Evolutionary conservation across 2,797 vertebrate species (phyloP).

Genomic region (Pagetopsis macropterus): DNA sequence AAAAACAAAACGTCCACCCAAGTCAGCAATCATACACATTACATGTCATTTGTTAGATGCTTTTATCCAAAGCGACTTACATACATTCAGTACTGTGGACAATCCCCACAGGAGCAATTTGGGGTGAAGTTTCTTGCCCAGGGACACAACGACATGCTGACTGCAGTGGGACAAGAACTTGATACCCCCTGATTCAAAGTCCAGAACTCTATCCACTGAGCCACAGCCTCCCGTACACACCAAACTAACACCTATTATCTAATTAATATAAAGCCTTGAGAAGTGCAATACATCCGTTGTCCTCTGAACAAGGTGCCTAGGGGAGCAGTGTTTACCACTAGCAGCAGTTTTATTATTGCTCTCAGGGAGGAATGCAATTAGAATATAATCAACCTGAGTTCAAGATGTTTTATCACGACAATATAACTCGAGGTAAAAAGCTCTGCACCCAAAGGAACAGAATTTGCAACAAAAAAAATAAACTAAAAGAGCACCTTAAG

Average conservation of each 20-base stretch:
- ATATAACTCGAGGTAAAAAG: conserved; percentile 6
- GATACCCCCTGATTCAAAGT: no score
- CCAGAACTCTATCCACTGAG: no score
- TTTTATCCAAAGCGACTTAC: no score
- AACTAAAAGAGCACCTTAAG: background rate
- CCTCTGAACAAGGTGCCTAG: conserved; percentile 2
- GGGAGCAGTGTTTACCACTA: conserved; percentile 7
- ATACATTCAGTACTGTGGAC: no score
- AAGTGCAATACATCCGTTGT: conserved; percentile 16
- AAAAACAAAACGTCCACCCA: background rate
- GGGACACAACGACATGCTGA: no score
- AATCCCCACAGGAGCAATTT: no score
- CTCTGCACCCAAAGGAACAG: background rate
- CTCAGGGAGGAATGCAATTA: conserved; percentile 20
- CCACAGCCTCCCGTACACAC: no score
- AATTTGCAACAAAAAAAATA: background rate
- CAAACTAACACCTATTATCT: conserved; percentile 1
- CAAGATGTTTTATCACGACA: background rate
- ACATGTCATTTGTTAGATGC: no score
- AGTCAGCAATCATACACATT: background rate
- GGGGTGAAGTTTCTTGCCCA: no score
- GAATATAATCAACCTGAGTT: conserved; percentile 17
- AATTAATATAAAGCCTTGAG: conserved; percentile 19
- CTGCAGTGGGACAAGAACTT: no score
- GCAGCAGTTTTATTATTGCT: background rate